These are phyloP conservation scores for Grantiella picta DNA, from an alignment of 2,113 vertebrate species.

Conservation along the genomic window DNA sequence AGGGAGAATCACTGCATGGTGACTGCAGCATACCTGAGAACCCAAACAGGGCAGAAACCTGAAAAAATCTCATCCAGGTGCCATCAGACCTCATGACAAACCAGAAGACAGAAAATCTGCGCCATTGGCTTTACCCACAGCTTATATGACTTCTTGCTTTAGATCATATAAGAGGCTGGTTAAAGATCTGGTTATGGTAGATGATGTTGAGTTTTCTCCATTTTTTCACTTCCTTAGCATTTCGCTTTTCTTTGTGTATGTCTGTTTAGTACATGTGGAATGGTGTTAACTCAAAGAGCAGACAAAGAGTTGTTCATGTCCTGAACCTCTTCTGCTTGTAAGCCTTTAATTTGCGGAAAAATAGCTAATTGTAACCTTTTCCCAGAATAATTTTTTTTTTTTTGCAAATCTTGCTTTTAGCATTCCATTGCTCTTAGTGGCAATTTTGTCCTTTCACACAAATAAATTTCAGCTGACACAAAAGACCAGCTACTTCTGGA, in stretches of 20 bases:
- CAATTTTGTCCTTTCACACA: not conserved
- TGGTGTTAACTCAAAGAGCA: not conserved
- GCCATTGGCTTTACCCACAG: not conserved
- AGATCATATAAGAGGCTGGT: not conserved
- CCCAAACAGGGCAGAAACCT: not conserved
- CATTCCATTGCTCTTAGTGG: not conserved
- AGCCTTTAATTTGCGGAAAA: not conserved
- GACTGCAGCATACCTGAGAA: not conserved
- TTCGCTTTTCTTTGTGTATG: not conserved
- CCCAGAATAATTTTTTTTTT: not conserved
- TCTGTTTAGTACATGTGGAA: not conserved
- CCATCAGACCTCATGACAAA: not conserved
- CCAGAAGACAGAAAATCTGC: not conserved
- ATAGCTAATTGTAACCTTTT: not conserved
- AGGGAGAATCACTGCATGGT: not conserved
- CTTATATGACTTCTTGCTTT: not conserved
- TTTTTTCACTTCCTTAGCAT: not conserved
- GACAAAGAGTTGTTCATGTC: not conserved
- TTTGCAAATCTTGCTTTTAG: not conserved
- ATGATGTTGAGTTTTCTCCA: not conserved
- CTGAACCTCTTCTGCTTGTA: not conserved
- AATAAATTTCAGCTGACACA: not conserved
- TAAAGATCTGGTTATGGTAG: not conserved
- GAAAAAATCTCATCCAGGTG: not conserved
- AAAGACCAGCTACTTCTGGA: not conserved